phyloP scores from a whole-genome alignment of 2,113 vertebrate species.

The Myocastor coypus region DNA sequence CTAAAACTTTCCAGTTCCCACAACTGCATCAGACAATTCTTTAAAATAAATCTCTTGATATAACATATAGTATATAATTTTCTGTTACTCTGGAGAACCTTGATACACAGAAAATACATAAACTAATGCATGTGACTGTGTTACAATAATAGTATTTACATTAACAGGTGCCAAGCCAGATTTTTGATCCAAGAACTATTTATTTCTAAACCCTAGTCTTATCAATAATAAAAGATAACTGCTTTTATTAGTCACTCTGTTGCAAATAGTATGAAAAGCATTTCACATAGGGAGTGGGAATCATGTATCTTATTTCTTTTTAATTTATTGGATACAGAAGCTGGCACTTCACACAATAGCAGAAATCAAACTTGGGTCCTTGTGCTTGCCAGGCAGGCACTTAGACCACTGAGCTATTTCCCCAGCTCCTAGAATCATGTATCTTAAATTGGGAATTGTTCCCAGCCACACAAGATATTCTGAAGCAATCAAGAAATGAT shows the following conservation, averaged over 20 bases:
- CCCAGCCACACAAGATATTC: not conserved
- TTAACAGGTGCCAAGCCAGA: not conserved
- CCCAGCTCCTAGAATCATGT: not conserved
- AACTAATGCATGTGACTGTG: slow-evolving; percentile 23
- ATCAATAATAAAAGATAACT: slow-evolving; percentile 50
- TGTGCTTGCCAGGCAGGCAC: too few species aligned
- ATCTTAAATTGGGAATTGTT: slow-evolving; percentile 8
- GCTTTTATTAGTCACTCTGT: slow-evolving; percentile 40
- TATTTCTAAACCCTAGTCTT: slow-evolving; percentile 6
- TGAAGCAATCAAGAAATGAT: not conserved
- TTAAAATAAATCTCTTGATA: slow-evolving; percentile 33
- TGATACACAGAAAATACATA: not conserved
- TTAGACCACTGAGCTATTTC: too few species aligned
- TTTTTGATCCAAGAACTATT: not conserved
- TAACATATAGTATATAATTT: not conserved
- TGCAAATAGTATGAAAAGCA: not conserved
- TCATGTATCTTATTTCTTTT: not conserved
- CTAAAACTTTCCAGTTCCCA: not conserved
- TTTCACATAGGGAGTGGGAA: not conserved
- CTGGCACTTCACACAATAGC: too few species aligned
- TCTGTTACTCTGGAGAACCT: slow-evolving; percentile 12
- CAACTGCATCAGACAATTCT: not conserved
- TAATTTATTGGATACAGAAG: too few species aligned
- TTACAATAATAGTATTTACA: slow-evolving; percentile 48
- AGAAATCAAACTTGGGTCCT: too few species aligned